These are phyloP conservation scores for Torymus tubicola DNA, from an alignment of 2,888 invertebrate species.

Conservation along the genomic window DNA sequence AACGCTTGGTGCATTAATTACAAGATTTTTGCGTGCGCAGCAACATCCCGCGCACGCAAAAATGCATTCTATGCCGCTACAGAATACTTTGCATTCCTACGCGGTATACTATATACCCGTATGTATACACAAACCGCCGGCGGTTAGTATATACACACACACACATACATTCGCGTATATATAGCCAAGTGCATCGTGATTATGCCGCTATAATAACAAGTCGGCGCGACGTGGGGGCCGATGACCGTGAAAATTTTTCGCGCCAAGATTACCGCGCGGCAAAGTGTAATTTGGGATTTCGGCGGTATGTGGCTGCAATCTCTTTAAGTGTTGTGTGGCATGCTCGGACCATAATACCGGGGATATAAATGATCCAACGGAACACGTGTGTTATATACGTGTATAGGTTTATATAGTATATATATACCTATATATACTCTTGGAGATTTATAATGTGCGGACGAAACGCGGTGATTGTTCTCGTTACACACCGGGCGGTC, in stretches of 20 bases:
- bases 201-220: slow-evolving; percentile 68
- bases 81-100: slow-evolving; percentile 31
- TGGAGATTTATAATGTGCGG: background rate
- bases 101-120: background rate
- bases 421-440: background rate
- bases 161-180: background rate
- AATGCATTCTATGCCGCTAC: slow-evolving; percentile 18
- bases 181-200: slow-evolving; percentile 60
- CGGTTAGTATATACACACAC: background rate
- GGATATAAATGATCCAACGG: too few relatives aligned
- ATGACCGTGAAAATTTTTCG: slow-evolving; percentile 49
- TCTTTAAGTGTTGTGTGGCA: too few relatives aligned
- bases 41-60: background rate
- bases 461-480: slow-evolving; percentile 5
- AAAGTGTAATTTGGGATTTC: slow-evolving; percentile 37
- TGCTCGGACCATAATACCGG: too few relatives aligned
- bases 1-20: slow-evolving; percentile 30
- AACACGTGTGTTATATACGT: too few relatives aligned
- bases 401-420: too few relatives aligned
- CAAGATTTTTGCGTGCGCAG: slow-evolving; percentile 24
- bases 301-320: slow-evolving; percentile 8
- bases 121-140: slow-evolving; percentile 9
- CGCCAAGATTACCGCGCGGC: slow-evolving; percentile 8
- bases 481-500: background rate
- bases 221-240: slow-evolving; percentile 59